These are phyloP conservation scores for Phyllopteryx taeniolatus DNA, from an alignment of 2,113 vertebrate genomes.

Conservation along the genomic window DNA sequence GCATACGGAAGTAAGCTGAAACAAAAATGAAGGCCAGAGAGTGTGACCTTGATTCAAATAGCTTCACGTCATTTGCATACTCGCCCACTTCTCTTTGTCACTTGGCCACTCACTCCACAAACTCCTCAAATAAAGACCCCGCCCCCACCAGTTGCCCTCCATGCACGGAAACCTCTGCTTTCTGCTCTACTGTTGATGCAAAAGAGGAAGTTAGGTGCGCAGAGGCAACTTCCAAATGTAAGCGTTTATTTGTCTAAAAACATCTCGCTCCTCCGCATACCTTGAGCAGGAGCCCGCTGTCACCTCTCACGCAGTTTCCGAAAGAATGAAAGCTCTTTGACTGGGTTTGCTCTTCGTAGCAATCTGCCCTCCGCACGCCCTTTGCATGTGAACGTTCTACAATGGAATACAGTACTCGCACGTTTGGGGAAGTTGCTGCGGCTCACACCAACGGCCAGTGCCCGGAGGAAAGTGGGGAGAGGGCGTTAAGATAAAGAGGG, in stretches of 20 bases:
- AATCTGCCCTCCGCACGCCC: not conserved
- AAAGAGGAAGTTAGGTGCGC: slow-evolving; percentile 67
- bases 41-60: slow-evolving; percentile 1
- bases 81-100: slow-evolving; percentile 12
- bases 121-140: not conserved
- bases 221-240: slow-evolving; percentile 38
- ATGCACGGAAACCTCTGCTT: slow-evolving; percentile 37
- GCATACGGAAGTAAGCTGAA: slow-evolving; percentile 16
- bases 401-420: not conserved
- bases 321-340: slow-evolving; percentile 14
- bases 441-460: slow-evolving; percentile 47
- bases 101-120: not conserved
- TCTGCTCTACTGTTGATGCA: slow-evolving; percentile 53
- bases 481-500: slow-evolving; percentile 39
- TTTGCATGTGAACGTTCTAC: slow-evolving; percentile 30
- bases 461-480: slow-evolving; percentile 13
- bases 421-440: slow-evolving; percentile 62
- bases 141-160: slow-evolving; percentile 10
- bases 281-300: not conserved
- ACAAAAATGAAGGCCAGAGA: not conserved
- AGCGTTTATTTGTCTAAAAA: slow-evolving; percentile 48
- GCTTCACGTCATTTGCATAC: slow-evolving; percentile 10
- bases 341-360: slow-evolving; percentile 3
- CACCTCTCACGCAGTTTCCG: slow-evolving; percentile 11
- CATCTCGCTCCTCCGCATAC: slow-evolving; percentile 25